Conservation (phyloP, 2,797 vertebrate genomes). For the Apogon hyalosoma region DNA sequence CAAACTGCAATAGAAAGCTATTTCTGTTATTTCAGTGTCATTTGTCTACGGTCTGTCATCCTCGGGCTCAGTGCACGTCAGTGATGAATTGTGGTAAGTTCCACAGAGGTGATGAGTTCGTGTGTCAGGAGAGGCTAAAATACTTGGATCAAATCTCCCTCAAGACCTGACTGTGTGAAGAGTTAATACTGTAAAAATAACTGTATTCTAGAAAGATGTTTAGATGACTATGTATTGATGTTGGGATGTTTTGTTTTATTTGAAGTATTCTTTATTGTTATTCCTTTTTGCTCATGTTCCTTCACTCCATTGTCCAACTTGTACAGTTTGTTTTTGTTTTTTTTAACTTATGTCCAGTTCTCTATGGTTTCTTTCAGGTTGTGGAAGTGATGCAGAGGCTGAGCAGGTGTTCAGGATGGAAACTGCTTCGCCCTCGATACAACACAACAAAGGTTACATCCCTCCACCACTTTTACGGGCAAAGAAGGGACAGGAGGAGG, state of each 20-base stretch:
- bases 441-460: conserved; percentile 76
- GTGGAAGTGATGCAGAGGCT: conserved; percentile 91
- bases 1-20: conserved; percentile 6
- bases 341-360: background rate
- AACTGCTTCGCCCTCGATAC: conserved; percentile 79
- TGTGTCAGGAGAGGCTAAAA: conserved; percentile 43
- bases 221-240: too few species aligned
- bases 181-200: conserved; percentile 39
- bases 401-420: conserved; percentile 92
- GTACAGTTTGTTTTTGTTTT: background rate
- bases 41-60: conserved; percentile 21
- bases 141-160: conserved; percentile 25
- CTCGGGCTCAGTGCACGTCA: conserved; percentile 38
- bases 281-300: background rate
- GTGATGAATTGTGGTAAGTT: conserved; percentile 70
- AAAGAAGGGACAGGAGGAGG: conserved; percentile 84
- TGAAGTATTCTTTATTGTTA: background rate
- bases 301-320: background rate
- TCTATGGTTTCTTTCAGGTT: conserved; percentile 81
- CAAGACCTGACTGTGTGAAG: conserved; percentile 26
- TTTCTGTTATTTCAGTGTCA: conserved; percentile 31
- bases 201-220: background rate
- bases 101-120: conserved; percentile 71
- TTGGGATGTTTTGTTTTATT: too few species aligned
- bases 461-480: conserved; percentile 85